These are phyloP conservation scores for Atherinomorus stipes DNA, from an alignment of 2,113 vertebrate genomes.

Conservation along the genomic window DNA sequence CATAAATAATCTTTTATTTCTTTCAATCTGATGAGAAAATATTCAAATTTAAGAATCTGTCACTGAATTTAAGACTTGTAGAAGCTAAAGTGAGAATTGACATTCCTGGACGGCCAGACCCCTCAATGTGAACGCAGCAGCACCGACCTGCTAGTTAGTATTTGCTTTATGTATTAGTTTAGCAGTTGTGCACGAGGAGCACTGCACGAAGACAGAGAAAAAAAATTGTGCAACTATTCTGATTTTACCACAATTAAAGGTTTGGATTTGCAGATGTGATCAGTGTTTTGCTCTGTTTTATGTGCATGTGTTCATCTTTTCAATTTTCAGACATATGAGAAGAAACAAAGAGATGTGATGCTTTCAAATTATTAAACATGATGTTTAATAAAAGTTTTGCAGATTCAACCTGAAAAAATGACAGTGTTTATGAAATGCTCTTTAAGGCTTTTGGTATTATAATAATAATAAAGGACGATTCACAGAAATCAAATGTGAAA, in stretches of 20 bases:
- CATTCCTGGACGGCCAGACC: conserved; percentile 56
- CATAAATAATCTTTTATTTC: not conserved
- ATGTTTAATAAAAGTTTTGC: conserved; percentile 8
- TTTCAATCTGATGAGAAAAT: not conserved
- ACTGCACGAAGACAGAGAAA: conserved; percentile 88
- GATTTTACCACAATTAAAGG: conserved; percentile 98
- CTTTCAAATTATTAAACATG: not conserved
- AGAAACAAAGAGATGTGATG: not conserved
- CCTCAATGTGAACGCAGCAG: conserved; percentile 33
- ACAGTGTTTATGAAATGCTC: not conserved
- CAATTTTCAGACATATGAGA: not conserved
- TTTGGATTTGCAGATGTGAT: conserved; percentile 82
- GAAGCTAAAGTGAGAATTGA: conserved; percentile 9
- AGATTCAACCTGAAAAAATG: not conserved
- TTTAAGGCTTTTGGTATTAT: not conserved
- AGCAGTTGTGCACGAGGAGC: conserved; percentile 95
- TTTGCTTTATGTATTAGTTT: conserved; percentile 99
- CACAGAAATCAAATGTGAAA: rapidly evolving
- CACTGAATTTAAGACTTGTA: conserved; percentile 14
- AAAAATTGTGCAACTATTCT: conserved; percentile 89
- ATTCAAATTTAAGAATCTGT: not conserved
- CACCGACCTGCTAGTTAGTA: conserved; percentile 81
- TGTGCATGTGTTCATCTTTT: not conserved
- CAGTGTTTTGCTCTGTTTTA: not conserved
- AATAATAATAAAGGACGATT: not conserved